A percentile compares a stretch with the other conserved stretches of the same genome.
Evolutionary conservation across 2,888 invertebrate species (phyloP).

Genomic region (Perdita meconis): DNA sequence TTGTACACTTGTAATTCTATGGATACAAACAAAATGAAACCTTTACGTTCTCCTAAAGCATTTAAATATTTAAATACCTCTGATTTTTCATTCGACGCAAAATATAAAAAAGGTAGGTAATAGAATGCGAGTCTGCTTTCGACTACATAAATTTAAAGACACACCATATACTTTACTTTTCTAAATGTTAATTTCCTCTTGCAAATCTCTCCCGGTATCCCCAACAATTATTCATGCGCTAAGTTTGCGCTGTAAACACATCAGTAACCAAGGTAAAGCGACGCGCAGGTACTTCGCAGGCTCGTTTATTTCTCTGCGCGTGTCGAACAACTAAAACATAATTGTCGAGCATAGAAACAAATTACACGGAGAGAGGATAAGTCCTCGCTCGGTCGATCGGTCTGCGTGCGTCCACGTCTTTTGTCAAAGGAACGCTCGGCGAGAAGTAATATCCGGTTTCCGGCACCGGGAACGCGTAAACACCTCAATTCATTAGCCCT

Average conservation of each 20-base stretch:
- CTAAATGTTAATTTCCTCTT: neutral
- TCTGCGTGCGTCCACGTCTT: slow-evolving; percentile 14
- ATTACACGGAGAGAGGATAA: neutral
- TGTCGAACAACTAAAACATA: neutral
- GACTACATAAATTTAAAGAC: neutral
- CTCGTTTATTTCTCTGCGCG: neutral
- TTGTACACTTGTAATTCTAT: too few species aligned
- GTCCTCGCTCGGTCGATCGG: neutral
- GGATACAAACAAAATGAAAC: too few species aligned
- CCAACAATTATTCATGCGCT: neutral
- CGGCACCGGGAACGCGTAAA: slow-evolving; percentile 31
- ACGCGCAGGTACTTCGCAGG: neutral
- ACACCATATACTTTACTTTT: neutral
- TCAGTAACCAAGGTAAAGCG: neutral
- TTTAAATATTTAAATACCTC: too few species aligned
- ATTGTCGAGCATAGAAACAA: slow-evolving; percentile 4
- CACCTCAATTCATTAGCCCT: slow-evolving; percentile 71
- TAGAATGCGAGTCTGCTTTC: neutral
- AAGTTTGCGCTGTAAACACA: neutral
- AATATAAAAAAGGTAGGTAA: too few species aligned
- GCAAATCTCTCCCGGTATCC: neutral
- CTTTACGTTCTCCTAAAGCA: too few species aligned
- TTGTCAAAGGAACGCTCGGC: slow-evolving; percentile 21
- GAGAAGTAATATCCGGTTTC: slow-evolving; percentile 44
- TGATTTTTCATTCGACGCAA: too few species aligned